These are phyloP conservation scores for Aurelia aurita DNA, from an alignment of 30 jellyfish, hydroid and myxozoan species.

Conservation along the genomic window DNA sequence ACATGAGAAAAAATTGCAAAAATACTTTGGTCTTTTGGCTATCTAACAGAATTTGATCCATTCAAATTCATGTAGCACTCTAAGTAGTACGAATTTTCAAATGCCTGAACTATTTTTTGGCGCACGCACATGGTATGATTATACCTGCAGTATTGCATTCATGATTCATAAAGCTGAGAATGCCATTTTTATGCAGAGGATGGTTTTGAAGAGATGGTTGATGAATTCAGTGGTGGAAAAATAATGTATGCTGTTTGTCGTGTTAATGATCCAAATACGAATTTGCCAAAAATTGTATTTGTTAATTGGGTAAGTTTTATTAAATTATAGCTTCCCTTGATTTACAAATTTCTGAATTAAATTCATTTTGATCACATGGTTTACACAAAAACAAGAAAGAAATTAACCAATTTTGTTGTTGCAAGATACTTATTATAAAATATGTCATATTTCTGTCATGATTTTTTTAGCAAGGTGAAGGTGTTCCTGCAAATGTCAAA, in stretches of 20 bases:
- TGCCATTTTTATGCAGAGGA: slow-evolving; percentile 66
- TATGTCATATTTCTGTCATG: not conserved
- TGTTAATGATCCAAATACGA: slow-evolving; percentile 92
- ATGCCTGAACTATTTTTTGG: too few species aligned
- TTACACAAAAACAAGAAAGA: too few species aligned
- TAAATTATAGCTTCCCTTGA: too few species aligned
- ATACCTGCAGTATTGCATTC: not conserved
- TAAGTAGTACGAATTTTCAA: too few species aligned
- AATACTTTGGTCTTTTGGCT: too few species aligned
- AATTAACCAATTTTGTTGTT: not conserved
- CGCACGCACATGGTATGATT: not conserved
- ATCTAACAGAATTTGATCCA: too few species aligned
- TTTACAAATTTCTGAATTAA: not conserved
- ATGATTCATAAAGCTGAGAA: too few species aligned
- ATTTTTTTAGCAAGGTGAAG: slow-evolving; percentile 92
- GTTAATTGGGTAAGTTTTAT: slow-evolving; percentile 86
- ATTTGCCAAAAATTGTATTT: slow-evolving; percentile 90
- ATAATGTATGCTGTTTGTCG: slow-evolving; percentile 89
- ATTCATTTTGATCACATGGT: not conserved
- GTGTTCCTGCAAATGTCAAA: slow-evolving; percentile 91
- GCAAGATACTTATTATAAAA: not conserved
- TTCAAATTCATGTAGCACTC: too few species aligned
- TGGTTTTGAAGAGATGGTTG: slow-evolving; percentile 94
- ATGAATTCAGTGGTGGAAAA: slow-evolving; percentile 91
- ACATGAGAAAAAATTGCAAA: not conserved